Base-by-base conservation (phyloP, 2,113 vertebrate species). In the Aythya baeri region DNA sequence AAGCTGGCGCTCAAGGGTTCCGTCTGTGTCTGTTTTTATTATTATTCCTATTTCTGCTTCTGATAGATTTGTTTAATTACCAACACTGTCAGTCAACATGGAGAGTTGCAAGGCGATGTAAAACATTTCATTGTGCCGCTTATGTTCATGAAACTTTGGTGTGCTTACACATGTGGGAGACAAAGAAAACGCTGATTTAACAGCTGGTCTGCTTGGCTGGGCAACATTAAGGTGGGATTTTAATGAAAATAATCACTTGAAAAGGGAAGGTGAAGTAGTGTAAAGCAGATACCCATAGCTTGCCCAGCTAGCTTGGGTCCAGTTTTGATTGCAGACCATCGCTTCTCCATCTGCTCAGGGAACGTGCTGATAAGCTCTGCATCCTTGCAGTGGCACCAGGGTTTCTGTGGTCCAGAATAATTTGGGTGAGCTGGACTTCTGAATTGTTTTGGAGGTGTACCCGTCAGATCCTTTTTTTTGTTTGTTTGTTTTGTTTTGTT, bases 321-420 rank as follows among this genome's bases (percentile, higher is more conserved):
- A 18, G 22, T 70, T 91, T 34, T 14, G n/a, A 41, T 13, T 44
- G 9, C 29, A 27, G 49, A 27, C 8, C n/a, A 49, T 65, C 17
- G 15, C 68, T 75, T 68, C 23, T 20, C 43, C 9, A 41, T 0
- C 0, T 27, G 25, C 1, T 12, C 0, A 0, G 11, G 62, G 50
- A 54, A 15, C 12, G 1, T 3, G 12, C 27, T 0, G 4, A 17
- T 59, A 29, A 0, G 0, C 34, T 63, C 11, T 11, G 1, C 3
- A 2, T 44, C n/a, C 2, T 13, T 58, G 31, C 16, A 26, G 36
- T 43, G 52, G 27, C 36, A 7, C 10, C 0, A 1, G 11, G 7
- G 1, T 66, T 65, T 65, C 52, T 66, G n/a, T 49, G 18, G 21
- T 10, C 9, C 20, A 46, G 34, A 44, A 27, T 76, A 13, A 43